Base-by-base conservation (phyloP, 37 sponge, comb jelly and placozoan genomes). In the Oscarella lobularis region DNA sequence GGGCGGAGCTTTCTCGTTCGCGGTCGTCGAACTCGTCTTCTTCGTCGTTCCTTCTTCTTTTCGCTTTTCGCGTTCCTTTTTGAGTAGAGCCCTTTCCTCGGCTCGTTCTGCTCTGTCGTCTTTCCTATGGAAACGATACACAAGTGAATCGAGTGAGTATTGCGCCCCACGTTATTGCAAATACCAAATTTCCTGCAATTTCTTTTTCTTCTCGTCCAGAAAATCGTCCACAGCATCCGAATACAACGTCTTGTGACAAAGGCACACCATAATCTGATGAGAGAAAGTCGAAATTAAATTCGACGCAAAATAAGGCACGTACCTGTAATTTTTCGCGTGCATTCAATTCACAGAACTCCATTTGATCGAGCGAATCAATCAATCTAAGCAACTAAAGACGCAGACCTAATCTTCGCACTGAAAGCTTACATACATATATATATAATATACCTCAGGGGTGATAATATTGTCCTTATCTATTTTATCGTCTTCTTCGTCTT, bases 91-190 rank as follows among this genome's bases (percentile, higher is more conserved):
- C 20, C 60, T 9, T 48, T 48, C 60, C 20, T 48, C 60, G 9
- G 60, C 60, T 48, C 60, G 60, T 48, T 48, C 60, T 48, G 60
- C 60, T 48, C 60, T 48, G 14, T 9, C 9, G 60, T 48, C 60
- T 48, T 20, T 48, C 60, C 60, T 48, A 20, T 9, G 20, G 20
- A 27, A 20, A 27, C 9, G 20, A 9, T 27, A 20, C 20, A 27
- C 14, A 48, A 48, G 20, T 48, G 60, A 48, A 20, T 48, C 60
- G 20, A 48, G 60, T 20, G n/a, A n/a, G n/a, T n/a, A n/a, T n/a
- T n/a, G n/a, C n/a, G n/a, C n/a, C n/a, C n/a, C n/a, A n/a, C n/a
- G n/a, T n/a, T n/a, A n/a, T n/a, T n/a, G n/a, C n/a, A n/a, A n/a
- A n/a, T n/a, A 48, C 60, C 9, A 27, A 9, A 48, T 27, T 48